Conservation (phyloP, 2,888 invertebrate genomes). For the Cosmopolites sordidus region DNA sequence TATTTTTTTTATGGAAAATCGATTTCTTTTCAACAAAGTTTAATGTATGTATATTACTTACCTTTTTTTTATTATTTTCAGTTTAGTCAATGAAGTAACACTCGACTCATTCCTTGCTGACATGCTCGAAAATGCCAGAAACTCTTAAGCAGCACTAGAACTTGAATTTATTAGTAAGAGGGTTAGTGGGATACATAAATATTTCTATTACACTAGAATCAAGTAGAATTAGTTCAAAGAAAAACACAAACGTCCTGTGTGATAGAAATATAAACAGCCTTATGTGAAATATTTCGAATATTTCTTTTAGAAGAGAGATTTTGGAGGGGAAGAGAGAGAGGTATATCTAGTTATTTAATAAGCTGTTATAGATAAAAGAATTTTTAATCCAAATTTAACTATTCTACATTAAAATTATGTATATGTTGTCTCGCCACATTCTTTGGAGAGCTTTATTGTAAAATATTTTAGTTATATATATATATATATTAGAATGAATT, state of each 20-base stretch:
- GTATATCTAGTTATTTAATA: no score
- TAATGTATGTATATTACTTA: slow-evolving; percentile 87
- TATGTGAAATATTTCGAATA: slow-evolving; percentile 17
- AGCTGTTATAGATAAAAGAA: no score
- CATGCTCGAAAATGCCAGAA: slow-evolving; percentile 63
- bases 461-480: no score
- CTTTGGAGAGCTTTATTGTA: no score
- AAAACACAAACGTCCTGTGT: background rate
- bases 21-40: background rate
- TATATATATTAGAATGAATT: background rate
- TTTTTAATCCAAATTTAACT: no score
- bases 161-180: slow-evolving; percentile 2
- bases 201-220: background rate
- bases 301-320: slow-evolving; percentile 15
- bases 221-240: background rate
- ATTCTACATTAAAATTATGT: no score
- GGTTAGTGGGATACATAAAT: background rate
- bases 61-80: slow-evolving; percentile 69
- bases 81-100: slow-evolving; percentile 80
- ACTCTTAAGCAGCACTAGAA: slow-evolving; percentile 13
- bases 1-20: no score
- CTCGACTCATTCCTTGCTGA: slow-evolving; percentile 82
- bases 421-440: no score
- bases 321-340: slow-evolving; percentile 17
- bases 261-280: slow-evolving; percentile 11